Evolutionary conservation across 2,888 invertebrate genomes (phyloP).

Genomic region (Lepidocyrtinus sp.): DNA sequence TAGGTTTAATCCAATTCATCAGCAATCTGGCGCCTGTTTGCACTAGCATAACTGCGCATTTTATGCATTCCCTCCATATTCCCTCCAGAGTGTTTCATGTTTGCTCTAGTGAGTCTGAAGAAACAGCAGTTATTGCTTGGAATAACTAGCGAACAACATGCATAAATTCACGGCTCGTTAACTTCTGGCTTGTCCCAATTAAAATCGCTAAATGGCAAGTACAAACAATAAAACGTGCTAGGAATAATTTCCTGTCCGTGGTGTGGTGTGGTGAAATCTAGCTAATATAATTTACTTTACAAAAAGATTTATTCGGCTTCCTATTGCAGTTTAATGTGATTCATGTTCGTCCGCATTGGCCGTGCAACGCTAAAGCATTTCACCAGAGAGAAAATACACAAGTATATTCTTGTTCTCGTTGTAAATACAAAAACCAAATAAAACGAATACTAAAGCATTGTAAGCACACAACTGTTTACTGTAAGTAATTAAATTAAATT

Average conservation of each 20-base stretch:
- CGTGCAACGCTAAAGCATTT: not conserved
- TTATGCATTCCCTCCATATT: no score
- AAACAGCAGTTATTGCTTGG: not conserved
- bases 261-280: not conserved
- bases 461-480: not conserved
- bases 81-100: not conserved
- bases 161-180: conserved; percentile 50
- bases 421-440: not conserved
- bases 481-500: not conserved
- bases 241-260: conserved; percentile 9
- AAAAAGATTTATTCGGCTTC: not conserved
- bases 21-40: not conserved
- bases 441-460: not conserved
- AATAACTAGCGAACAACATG: conserved; percentile 1
- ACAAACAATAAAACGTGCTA: conserved; percentile 35
- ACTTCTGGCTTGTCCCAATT: conserved; percentile 53
- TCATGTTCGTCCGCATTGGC: not conserved
- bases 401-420: no score
- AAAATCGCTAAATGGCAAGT: conserved; percentile 48
- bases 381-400: no score
- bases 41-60: not conserved
- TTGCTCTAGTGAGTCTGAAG: not conserved
- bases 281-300: not conserved
- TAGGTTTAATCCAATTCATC: not conserved
- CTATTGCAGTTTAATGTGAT: not conserved